Base-by-base conservation (phyloP, 2,888 invertebrate genomes). In the Dorcus parallelipipedus region DNA sequence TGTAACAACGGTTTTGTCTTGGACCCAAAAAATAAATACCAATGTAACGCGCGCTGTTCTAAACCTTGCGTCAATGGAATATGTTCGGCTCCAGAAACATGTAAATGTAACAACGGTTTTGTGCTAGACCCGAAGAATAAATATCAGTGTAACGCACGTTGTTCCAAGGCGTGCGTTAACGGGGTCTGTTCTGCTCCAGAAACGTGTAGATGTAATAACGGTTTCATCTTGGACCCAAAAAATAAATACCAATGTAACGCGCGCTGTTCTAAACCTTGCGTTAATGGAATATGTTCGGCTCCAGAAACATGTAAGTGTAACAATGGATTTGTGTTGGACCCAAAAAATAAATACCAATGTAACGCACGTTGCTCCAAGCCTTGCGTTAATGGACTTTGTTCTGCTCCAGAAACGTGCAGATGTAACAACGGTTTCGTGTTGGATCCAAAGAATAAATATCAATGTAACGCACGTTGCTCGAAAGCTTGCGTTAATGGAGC, bases 31-130 rank as follows among this genome's bases (percentile, higher is more conserved):
- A 33, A 57, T 45, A 54, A 47, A 14, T 52, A 62, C 10, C 40
- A 54, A 10, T 58, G 58, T 41, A 51, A 50, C 26, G 49, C 58
- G 9, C 47, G 33, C 3, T 58, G 58, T 42, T 42, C 53, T 1
- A 53, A 54, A 23, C 38, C 53, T 0, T 58, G 58, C 9, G 33
- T 38, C 2, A 54, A 58, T n/a, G 58, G 49, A 3, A 17, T 20
- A 14, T 58, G 58, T 26, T 42, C 54, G 1, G 43, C 42, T 6
- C 58, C 58, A 14, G 54, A 84, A 6, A 77, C 76, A 0, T 89
- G 88, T 78, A 76, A 75, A 2, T 84, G 86, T 40, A 58, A 58
- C 26, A 20, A 33, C 5, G 60, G 62, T 1, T 60, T 52, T 23
- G 17, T 52, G 39, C 20, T 49, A 4, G 55, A 55, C 10, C 17